Evolutionary conservation across 2,888 invertebrate species (phyloP).

Genomic region (Andrena camellia): DNA sequence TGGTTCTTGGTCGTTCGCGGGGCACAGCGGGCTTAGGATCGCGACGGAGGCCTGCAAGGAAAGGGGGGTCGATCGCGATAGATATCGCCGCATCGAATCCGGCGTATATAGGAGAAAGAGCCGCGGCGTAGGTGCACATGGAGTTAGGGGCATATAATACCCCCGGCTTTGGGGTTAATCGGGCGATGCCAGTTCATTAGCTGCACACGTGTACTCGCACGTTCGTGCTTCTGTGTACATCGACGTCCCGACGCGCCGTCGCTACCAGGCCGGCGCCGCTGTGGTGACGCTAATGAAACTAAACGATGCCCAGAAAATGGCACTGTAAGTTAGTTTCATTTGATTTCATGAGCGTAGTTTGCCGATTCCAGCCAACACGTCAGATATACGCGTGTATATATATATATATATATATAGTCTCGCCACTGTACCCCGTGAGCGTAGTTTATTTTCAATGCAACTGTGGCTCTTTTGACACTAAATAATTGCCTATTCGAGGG

Average conservation of each 20-base stretch:
- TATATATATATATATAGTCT: neutral
- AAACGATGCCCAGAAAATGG: slow-evolving; percentile 77
- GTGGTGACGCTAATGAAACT: slow-evolving; percentile 79
- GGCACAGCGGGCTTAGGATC: too few species aligned
- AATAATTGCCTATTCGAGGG: neutral
- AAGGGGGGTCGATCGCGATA: slow-evolving; percentile 21
- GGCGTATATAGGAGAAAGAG: slow-evolving; percentile 46
- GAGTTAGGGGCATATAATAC: slow-evolving; percentile 76
- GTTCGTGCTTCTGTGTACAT: slow-evolving; percentile 31
- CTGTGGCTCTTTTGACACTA: too few species aligned
- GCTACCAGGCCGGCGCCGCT: slow-evolving; percentile 69
- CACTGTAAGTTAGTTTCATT: slow-evolving; percentile 80
- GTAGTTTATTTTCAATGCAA: neutral
- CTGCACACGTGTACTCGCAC: slow-evolving; percentile 70
- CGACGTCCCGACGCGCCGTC: slow-evolving; percentile 56
- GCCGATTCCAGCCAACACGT: slow-evolving; percentile 51
- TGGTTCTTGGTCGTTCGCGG: too few species aligned
- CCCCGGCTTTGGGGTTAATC: slow-evolving; percentile 80
- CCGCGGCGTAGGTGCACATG: slow-evolving; percentile 66
- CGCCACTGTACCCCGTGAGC: neutral
- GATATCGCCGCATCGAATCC: slow-evolving; percentile 43
- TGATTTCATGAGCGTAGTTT: slow-evolving; percentile 78
- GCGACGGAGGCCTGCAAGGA: too few species aligned
- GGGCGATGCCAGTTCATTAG: slow-evolving; percentile 83
- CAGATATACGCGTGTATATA: neutral